Evolutionary conservation across 2,888 invertebrate genomes (phyloP).

Genomic region (Phengaris arion): DNA sequence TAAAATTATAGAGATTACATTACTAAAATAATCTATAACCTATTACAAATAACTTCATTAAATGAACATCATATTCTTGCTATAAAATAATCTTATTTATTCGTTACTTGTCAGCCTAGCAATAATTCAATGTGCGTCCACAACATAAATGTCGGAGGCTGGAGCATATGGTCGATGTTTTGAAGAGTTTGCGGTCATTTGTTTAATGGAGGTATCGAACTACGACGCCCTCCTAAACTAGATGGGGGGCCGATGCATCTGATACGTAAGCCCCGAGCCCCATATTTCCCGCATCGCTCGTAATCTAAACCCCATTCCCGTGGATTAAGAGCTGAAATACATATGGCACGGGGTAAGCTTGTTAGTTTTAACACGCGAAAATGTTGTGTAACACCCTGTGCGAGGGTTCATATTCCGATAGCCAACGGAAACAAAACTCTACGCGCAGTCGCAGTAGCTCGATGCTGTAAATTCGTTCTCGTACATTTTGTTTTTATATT

Average conservation of each 20-base stretch:
- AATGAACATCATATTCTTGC: no score
- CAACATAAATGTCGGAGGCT: not conserved
- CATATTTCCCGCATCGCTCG: constrained; percentile 65
- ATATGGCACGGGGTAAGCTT: constrained; percentile 20
- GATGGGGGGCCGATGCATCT: constrained; percentile 62
- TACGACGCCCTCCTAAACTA: constrained; percentile 32
- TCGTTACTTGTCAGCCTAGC: not conserved
- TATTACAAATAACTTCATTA: no score
- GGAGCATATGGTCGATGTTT: constrained; percentile 23
- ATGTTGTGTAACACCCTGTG: constrained; percentile 43
- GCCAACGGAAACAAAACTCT: constrained; percentile 36
- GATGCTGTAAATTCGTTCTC: constrained; percentile 29
- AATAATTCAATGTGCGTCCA: not conserved
- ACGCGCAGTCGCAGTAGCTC: constrained; percentile 72
- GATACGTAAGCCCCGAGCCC: constrained; percentile 53
- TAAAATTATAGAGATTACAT: no score
- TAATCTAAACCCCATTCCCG: constrained; percentile 38
- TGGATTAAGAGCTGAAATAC: constrained; percentile 29
- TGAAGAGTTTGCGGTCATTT: constrained; percentile 5
- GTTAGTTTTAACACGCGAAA: not conserved
- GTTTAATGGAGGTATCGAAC: constrained; percentile 30
- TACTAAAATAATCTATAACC: no score
- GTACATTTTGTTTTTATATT: constrained; percentile 27
- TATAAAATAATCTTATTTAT: not conserved
- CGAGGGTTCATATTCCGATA: not conserved